Base-by-base conservation (phyloP, 2,113 vertebrate species). In the Protomyctophum bolini region DNA sequence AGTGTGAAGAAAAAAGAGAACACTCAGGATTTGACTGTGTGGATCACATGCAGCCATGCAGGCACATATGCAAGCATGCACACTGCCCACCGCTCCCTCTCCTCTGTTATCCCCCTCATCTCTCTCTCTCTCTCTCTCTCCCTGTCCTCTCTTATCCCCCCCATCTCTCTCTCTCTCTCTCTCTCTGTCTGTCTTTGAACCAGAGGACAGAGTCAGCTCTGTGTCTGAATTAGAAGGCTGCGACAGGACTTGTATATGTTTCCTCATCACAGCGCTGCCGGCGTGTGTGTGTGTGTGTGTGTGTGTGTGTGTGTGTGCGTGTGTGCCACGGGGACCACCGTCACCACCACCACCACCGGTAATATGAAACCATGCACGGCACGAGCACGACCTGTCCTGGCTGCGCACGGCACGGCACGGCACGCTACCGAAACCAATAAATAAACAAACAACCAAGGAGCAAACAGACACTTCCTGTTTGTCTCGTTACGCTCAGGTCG, bases 381-480 rank as follows among this genome's bases (percentile, higher is more conserved):
- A 41, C 21, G 21, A 21, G 21, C 21, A 21, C 21, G 21, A n/a
- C 21, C 21, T 21, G 21, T 21, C 21, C 21, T 21, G 21, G 21
- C 21, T 21, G 21, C 2, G 21, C 2, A 21, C 21, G 21, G 50
- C 64, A 62, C 73, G 77, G 21, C 2, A 21, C 21, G 21, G 50
- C 64, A 62, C 73, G 77, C 77, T 57, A 57, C 51, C 59, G 66
- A 79, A 67, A 41, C 5, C 3, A 66, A 60, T 41, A 41, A 60
- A 60, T 6, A 58, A 12, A 3, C 3, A 10, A 49, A 15, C 11
- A n/a, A 60, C 28, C 51, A 60, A 21, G 21, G 21, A 21, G 21
- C 21, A 21, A 21, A 21, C 21, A 21, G 21, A 81, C 77, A 91
- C 92, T 95, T 96, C 93, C 95, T 93, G 80, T 87, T 84, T 86